Conservation (phyloP, 2,113 vertebrate species). For the Gobius niger region DNA sequence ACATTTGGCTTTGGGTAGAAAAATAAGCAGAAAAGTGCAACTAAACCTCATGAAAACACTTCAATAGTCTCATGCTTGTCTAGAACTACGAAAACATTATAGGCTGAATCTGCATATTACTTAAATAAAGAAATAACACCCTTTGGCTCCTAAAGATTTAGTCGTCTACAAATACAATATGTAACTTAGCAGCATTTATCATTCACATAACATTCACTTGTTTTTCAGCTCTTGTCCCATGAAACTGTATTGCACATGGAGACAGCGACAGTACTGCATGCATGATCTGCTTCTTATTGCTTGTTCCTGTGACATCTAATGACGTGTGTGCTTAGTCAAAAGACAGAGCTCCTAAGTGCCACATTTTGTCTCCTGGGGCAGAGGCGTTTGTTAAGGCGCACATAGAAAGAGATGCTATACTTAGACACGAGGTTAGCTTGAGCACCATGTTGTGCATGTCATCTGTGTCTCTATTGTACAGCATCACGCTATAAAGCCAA, state of each 20-base stretch:
- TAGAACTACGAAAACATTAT: conserved; percentile 54
- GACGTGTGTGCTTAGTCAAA: conserved; percentile 52
- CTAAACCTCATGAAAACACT: conserved; percentile 59
- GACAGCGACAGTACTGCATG: conserved; percentile 45
- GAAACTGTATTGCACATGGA: conserved; percentile 66
- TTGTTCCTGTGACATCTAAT: conserved; percentile 43
- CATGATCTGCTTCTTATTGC: conserved; percentile 31
- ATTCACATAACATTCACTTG: conserved; percentile 18
- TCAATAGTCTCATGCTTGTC: conserved; percentile 57
- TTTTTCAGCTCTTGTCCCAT: conserved; percentile 37
- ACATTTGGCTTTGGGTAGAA: conserved; percentile 61
- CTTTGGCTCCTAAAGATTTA: conserved; percentile 61
- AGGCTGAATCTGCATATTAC: conserved; percentile 38
- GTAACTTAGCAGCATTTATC: conserved; percentile 73
- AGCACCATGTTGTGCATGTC: conserved; percentile 34
- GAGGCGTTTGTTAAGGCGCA: conserved; percentile 51
- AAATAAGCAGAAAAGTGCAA: conserved; percentile 50
- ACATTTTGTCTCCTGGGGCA: conserved; percentile 18
- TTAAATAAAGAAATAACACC: conserved; percentile 67
- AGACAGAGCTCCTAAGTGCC: conserved; percentile 36
- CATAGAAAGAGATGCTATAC: conserved; percentile 54
- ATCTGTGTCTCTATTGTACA: conserved; percentile 32
- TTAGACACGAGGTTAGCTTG: conserved; percentile 51
- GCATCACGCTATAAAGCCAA: conserved; percentile 19
- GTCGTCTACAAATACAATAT: conserved; percentile 59